Evolutionary conservation across 2,113 vertebrate species (phyloP), one percentile per base, ranked within the genome.

Genomic region (Piaya cayana): DNA sequence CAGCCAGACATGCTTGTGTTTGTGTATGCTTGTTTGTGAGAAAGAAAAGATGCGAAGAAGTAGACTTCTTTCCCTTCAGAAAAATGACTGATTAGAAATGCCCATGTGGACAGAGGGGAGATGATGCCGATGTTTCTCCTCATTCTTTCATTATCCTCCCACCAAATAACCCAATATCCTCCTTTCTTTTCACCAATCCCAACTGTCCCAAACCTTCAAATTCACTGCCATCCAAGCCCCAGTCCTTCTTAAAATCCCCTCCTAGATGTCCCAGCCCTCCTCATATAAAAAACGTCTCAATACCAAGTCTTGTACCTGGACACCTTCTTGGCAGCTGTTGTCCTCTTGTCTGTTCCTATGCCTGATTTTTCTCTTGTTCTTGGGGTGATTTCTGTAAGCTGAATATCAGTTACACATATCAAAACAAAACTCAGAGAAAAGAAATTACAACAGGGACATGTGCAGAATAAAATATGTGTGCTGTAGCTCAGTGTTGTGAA

Each of bases 401-500:
- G 79, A 94, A 55, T 47, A 86, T 45, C 67, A 83, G 50, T 88
- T 81, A 63, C 15, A 25, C 55, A 34, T 83, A 92, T 88, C 75
- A 87, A 96, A 96, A 87, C 75, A 85, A 88, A 95, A 50, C 27
- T 50, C 18, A 23, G 20, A 29, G 62, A 78, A 83, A 86, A 90
- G 49, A 82, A 16, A 72, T 8, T 17, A 62, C 82, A 88, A 50
- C 20, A 50, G 63, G 55, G 89, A 93, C 68, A 39, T 82, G 63
- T 93, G 80, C 23, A 43, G 76, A 67, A 81, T 67, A 80, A 96
- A 83, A 93, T 94, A 94, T 78, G 67, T 67, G 59, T 77, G 86
- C 90, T 88, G 60, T 55, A 81, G 42, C 76, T 93, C 88, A 63
- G 75, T 74, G 76, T 93, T 86, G 71, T 97, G 92, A 95, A 88